These are phyloP conservation scores for Piprites chloris DNA, from an alignment of 2,113 vertebrate species.

Conservation along the genomic window DNA sequence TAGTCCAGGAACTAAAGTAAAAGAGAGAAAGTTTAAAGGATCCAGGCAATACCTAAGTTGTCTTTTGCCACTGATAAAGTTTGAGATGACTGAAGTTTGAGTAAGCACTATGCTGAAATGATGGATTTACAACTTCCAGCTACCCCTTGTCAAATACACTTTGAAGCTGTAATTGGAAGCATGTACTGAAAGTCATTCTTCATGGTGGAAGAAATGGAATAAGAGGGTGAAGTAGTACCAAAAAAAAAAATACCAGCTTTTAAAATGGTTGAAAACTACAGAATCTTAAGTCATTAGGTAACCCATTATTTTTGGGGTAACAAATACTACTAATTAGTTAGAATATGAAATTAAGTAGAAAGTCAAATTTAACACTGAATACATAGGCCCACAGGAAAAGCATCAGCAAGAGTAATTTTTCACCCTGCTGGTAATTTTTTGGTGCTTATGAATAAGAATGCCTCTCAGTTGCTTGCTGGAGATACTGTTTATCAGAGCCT, in stretches of 20 bases:
- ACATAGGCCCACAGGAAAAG: background rate
- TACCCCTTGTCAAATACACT: background rate
- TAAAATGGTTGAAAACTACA: background rate
- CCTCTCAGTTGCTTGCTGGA: background rate
- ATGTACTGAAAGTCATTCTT: background rate
- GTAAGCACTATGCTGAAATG: background rate
- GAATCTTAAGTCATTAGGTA: background rate
- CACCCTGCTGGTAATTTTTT: background rate
- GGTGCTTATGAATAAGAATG: background rate
- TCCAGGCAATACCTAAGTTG: background rate
- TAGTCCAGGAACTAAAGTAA: background rate
- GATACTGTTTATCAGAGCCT: background rate
- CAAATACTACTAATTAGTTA: background rate
- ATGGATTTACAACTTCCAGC: background rate
- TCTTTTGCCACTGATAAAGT: background rate
- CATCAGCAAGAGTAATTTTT: background rate
- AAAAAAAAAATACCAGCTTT: background rate
- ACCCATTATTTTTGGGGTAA: background rate
- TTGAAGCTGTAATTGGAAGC: background rate
- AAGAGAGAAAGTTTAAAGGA: background rate
- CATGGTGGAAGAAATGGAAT: background rate
- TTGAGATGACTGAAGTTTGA: background rate
- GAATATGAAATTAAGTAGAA: background rate
- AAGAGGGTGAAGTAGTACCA: background rate
- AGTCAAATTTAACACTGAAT: background rate